These are phyloP conservation scores for Rostratula benghalensis DNA, from an alignment of 2,113 vertebrate species.

Conservation along the genomic window DNA sequence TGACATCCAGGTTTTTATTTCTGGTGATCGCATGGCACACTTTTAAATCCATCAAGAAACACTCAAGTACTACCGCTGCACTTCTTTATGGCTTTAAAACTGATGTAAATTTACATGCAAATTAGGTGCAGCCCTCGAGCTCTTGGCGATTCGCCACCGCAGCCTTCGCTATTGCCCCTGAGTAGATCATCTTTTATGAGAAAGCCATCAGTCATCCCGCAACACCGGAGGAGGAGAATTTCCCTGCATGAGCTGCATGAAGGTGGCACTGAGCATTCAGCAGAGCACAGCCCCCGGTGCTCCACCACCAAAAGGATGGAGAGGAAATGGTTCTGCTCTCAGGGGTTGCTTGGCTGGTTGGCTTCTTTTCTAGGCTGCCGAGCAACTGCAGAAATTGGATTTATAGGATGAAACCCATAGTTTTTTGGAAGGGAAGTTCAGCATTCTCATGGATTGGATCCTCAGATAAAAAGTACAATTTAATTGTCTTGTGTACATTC, in stretches of 20 bases:
- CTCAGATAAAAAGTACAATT: background rate
- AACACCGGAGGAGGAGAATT: background rate
- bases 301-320: background rate
- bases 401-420: background rate
- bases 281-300: background rate
- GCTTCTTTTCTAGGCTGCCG: background rate
- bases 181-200: background rate
- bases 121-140: conserved; percentile 7
- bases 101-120: background rate
- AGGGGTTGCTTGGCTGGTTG: background rate
- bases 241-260: background rate
- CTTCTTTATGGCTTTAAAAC: background rate
- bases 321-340: background rate
- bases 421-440: background rate
- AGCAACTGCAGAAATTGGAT: background rate
- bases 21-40: background rate
- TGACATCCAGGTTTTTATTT: background rate
- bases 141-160: background rate
- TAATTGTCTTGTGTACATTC: background rate
- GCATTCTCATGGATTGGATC: background rate
- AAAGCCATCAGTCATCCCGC: background rate
- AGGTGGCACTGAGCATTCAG: background rate
- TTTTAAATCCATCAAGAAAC: background rate
- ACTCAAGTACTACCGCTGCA: background rate
- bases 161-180: background rate